A percentile compares a stretch with the other conserved stretches of the same genome.
phyloP scores from a whole-genome alignment of 2,888 invertebrate genomes.

The Tetragonisca angustula region DNA sequence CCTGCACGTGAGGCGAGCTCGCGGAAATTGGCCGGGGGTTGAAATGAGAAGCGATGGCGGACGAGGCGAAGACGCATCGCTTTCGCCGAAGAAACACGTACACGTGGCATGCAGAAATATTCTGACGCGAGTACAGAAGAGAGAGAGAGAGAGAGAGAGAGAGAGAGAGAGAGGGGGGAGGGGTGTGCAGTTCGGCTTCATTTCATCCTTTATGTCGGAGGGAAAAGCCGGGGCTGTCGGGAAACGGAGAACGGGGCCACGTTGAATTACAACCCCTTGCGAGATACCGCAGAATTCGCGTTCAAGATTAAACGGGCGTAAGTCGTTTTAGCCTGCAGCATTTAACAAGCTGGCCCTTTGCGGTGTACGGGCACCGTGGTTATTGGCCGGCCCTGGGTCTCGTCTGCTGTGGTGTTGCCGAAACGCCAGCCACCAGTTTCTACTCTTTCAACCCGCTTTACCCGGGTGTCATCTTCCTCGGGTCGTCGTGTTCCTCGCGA shows the following conservation, averaged over 20 bases:
- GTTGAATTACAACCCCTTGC: constrained; percentile 82
- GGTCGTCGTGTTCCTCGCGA: not conserved
- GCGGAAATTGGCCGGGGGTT: not conserved
- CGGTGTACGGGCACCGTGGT: constrained; percentile 28
- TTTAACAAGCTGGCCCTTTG: constrained; percentile 71
- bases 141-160: not conserved
- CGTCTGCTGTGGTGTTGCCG: constrained; percentile 21
- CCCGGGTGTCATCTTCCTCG: too few relatives aligned
- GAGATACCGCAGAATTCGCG: constrained; percentile 83
- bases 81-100: not conserved
- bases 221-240: constrained; percentile 44
- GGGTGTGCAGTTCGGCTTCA: constrained; percentile 82
- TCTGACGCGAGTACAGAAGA: not conserved
- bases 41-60: not conserved
- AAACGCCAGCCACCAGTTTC: constrained; percentile 30
- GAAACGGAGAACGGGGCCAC: constrained; percentile 70
- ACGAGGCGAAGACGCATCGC: not conserved
- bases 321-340: constrained; percentile 77
- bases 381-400: too few relatives aligned
- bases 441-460: constrained; percentile 16
- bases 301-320: constrained; percentile 83
- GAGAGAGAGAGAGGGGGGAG: constrained; percentile 61
- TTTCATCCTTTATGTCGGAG: constrained; percentile 80
- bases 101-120: not conserved
- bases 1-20: not conserved